phyloP scores from a whole-genome alignment of 2,888 invertebrate species.

The Drosophila lacicola region DNA sequence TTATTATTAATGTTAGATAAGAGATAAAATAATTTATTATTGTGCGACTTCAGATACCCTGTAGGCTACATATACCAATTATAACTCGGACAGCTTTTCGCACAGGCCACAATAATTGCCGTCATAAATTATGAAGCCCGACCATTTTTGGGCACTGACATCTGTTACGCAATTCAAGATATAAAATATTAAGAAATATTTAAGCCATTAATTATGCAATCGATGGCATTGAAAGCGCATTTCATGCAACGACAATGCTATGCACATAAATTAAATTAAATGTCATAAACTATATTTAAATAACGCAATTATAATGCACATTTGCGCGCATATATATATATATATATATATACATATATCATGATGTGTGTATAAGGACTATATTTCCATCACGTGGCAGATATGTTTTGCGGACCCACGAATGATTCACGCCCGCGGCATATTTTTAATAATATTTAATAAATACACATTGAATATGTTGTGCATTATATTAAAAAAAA shows the following conservation, averaged over 20 bases:
- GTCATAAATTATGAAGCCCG: neutral
- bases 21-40: no score
- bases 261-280: slow-evolving; percentile 68
- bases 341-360: neutral
- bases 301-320: slow-evolving; percentile 34
- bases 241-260: slow-evolving; percentile 42
- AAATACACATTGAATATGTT: no score
- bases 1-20: no score
- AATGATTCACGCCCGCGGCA: no score
- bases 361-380: neutral
- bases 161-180: neutral
- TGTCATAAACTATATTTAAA: slow-evolving; percentile 54
- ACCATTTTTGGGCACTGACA: neutral
- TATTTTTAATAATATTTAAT: no score
- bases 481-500: no score
- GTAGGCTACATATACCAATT: no score
- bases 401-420: no score
- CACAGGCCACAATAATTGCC: no score
- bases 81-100: no score
- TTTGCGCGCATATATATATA: neutral
- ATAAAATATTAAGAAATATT: slow-evolving; percentile 25
- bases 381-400: neutral
- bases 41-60: no score
- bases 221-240: slow-evolving; percentile 51
- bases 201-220: slow-evolving; percentile 57